Base-by-base conservation (phyloP, 2,113 vertebrate species). In the Pogonocichla stellata region DNA sequence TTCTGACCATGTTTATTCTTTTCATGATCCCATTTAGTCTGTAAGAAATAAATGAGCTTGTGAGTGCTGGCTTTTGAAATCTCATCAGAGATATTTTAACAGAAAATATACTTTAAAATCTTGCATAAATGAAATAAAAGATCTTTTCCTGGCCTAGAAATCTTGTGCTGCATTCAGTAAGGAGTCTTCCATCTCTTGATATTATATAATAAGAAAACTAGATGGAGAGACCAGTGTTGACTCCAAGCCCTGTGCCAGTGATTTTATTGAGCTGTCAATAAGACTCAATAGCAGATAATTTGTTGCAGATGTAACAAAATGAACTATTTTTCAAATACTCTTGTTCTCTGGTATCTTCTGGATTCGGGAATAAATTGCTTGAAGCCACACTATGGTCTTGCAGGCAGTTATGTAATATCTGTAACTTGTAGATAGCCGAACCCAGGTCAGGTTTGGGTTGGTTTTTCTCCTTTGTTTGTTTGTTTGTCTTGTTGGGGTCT, bases 371-470 rank as follows among this genome's bases (percentile, higher is more conserved):
- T 33, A 48, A 74, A 75, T 66, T 72, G 2, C 48, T 95, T 78
- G 83, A 81, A 90, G 26, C 36, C 79, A 88, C 20, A 58, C 14
- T 58, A 11, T 28, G 51, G 33, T 88, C 74, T 91, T 14, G n/a
- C 88, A 92, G 70, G 74, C 91, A 92, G 31, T n/a, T 47, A 56
- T 82, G 78, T 51, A 88, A 61, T 88, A 83, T 75, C 84, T 96
- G 85, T 71, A 80, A 82, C 10, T 70, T 60, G 33, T 14, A 96
- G 75, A 93, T 93, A 96, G 86, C 38, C 58, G 94, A 70, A 80
- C 38, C 19, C 67, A 6, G 5, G 5, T 9, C 48, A 10, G 26
- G 50, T 16, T 51, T 16, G 23, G 23, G 38, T 38, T 13, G 20
- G 10, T 16, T 38, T 38, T 38, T 38, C 10, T 38, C 10, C 38